Evolutionary conservation across 2,113 vertebrate genomes (phyloP), one percentile per base, ranked within the genome.

Genomic region (Myotis brandtii): DNA sequence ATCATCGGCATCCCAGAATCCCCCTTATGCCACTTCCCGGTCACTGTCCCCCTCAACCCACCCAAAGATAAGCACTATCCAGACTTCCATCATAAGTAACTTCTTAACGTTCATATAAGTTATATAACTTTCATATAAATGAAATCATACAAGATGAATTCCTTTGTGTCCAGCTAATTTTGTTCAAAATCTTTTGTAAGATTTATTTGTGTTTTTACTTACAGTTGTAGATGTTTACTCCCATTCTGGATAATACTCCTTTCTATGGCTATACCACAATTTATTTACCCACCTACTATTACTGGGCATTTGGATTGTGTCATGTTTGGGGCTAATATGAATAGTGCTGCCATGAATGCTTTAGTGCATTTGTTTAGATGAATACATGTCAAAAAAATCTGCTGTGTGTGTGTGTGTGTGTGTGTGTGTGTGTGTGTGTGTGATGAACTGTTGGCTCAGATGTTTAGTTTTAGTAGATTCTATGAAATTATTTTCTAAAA

Each of bases 401-500:
- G 67, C 54, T 52, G 46, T 50, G 8, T 90, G 11, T 79, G 2
- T 62, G 32, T 40, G 67, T 79, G 3, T 62, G 32, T 34, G 67
- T 73, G 48, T 50, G 3, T 62, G 32, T 40, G 67, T 73, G 48
- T 50, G 8, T 93, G 12, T 79, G 2, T 62, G 32, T 40, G 43
- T 62, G 75, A 37, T 86, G 62, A 80, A 85, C 43, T 48, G 5
- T 70, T 64, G 23, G 37, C 80, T 95, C 62, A 56, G 4, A 66
- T 77, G n/a, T 72, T 79, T 25, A 67, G 25, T 86, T 92, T 95
- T 72, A 66, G n/a, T 72, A 52, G 43, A 75, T 84, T 17, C 32
- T 43, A 32, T 80, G 48, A 83, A 82, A 66, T 72, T 75, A 72
- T 90, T 96, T 77, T 92, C 46, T 93, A n/a, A 90, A 79, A 79